Evolutionary conservation across 2,113 vertebrate species (phyloP).

Genomic region (Coracopsis vasa): DNA sequence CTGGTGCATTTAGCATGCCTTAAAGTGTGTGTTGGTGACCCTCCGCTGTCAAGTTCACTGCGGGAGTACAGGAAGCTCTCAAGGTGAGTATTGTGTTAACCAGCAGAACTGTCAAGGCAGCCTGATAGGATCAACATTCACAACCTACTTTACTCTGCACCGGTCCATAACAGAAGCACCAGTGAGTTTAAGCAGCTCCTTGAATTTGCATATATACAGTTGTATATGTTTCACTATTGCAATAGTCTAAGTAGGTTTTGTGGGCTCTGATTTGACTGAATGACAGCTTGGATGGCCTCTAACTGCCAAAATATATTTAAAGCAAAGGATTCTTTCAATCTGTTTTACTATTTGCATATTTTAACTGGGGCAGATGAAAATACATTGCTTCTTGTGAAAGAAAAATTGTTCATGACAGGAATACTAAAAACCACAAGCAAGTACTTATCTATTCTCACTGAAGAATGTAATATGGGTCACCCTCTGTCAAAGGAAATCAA

Average conservation of each 20-base stretch:
- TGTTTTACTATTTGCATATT: background rate
- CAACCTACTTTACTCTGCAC: background rate
- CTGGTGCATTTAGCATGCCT: background rate
- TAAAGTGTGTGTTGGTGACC: background rate
- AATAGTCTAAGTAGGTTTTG: background rate
- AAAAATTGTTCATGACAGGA: background rate
- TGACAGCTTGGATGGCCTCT: background rate
- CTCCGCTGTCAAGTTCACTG: background rate
- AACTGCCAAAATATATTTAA: background rate
- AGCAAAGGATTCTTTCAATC: background rate
- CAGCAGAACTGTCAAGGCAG: background rate
- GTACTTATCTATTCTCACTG: background rate
- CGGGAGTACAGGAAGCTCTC: background rate
- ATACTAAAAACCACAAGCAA: background rate
- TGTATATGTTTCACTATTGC: background rate
- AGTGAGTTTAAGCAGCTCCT: background rate
- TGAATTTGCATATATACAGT: background rate
- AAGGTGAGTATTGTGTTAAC: background rate
- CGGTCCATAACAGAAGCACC: background rate
- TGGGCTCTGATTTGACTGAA: background rate
- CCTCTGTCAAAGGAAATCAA: background rate
- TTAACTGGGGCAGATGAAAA: slow-evolving; percentile 1
- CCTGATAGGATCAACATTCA: background rate
- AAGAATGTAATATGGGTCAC: slow-evolving; percentile 5
- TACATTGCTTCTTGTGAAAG: background rate